phyloP scores from a whole-genome alignment of 2,113 vertebrate species.

The Ceyx melanurus region DNA sequence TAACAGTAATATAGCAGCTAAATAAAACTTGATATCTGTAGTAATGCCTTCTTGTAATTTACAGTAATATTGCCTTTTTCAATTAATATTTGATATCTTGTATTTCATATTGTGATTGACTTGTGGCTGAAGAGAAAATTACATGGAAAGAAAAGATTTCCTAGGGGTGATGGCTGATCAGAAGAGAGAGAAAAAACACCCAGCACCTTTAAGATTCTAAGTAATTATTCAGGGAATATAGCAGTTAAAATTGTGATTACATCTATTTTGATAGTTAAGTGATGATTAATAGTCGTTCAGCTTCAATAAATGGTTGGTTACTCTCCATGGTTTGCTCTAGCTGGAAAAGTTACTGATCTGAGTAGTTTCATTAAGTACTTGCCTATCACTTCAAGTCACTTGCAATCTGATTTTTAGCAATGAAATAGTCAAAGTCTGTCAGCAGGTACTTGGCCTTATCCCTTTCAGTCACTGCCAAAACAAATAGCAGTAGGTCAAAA shows the following conservation, averaged over 20 bases:
- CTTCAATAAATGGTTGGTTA: not conserved
- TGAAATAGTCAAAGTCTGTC: not conserved
- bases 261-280: not conserved
- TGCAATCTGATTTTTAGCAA: constrained; percentile 17
- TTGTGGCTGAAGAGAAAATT: not conserved
- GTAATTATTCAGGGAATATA: not conserved
- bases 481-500: constrained; percentile 26
- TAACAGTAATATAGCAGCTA: not conserved
- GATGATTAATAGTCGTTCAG: not conserved
- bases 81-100: constrained; percentile 20
- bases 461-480: constrained; percentile 25
- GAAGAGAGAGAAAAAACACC: not conserved
- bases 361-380: not conserved
- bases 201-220: not conserved
- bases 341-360: not conserved
- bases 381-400: not conserved
- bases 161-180: not conserved
- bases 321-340: not conserved
- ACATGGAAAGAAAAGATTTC: constrained; percentile 15
- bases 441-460: not conserved
- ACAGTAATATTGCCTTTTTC: constrained; percentile 11
- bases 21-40: not conserved
- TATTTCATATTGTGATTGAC: constrained; percentile 6
- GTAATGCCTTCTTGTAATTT: constrained; percentile 16
- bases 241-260: not conserved